Evolutionary conservation across 2,113 vertebrate genomes (phyloP).

Genomic region (Nothocercus julius): DNA sequence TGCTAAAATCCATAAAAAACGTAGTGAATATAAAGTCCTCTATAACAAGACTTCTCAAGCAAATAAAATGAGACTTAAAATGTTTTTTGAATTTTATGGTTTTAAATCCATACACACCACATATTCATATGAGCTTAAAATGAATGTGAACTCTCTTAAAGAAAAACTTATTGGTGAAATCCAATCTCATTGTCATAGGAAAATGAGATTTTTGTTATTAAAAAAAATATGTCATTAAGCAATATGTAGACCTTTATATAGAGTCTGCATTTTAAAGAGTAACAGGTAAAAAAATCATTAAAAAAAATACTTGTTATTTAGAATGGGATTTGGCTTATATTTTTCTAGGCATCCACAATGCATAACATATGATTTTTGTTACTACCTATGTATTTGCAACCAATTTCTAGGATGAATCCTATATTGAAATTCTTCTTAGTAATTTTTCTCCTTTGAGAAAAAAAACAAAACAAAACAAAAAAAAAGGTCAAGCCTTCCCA

Average conservation of each 20-base stretch:
- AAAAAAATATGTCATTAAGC: background rate
- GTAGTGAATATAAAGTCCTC: background rate
- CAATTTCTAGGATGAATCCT: background rate
- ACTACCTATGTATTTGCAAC: background rate
- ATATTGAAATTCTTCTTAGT: background rate
- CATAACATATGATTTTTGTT: background rate
- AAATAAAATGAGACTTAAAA: conserved; percentile 25
- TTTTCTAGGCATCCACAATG: background rate
- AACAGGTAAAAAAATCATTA: background rate
- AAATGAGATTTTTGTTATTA: background rate
- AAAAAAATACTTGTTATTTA: background rate
- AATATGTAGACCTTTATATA: background rate
- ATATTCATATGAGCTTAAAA: background rate
- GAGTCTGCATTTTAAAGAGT: background rate
- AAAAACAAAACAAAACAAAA: too few relatives aligned
- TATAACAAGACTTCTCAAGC: conserved; percentile 10
- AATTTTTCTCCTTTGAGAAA: background rate
- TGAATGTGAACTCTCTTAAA: background rate
- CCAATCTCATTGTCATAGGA: background rate
- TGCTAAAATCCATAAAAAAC: conserved; percentile 42
- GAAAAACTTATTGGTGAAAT: background rate
- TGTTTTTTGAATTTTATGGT: background rate
- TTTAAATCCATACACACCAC: background rate
- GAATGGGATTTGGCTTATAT: background rate
- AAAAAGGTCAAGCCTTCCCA: background rate